Base-by-base conservation (phyloP, 1,140 invertebrate species). In the Eumeta japonica region DNA sequence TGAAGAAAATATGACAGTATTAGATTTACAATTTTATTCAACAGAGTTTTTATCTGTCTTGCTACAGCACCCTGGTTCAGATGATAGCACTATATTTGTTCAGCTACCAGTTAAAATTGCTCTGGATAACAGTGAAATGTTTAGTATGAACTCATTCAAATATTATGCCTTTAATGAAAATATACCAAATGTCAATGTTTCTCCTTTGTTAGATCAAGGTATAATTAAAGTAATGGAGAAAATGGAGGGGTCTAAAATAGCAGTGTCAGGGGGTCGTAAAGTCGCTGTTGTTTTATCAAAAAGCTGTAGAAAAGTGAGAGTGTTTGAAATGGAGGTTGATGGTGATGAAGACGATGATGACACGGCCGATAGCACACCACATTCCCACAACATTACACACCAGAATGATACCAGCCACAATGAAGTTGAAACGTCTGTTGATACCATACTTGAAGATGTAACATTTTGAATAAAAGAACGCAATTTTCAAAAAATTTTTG, bases 281-380 rank as follows among this genome's bases (percentile, higher is more conserved):
- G 90, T 96, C 14, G 86, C 90, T 7, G 89, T 92, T 29, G 82
- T 96, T 37, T 68, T 95, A 9, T 88, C 88, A 11, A 85, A 89
- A 52, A 89, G 82, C 48, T 76, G 78, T 41, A 80, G 88, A 36
- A 90, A 91, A 62, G 86, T 96, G 28, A 78, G 89, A 41, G 77
- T 95, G 19, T 89, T 91, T 55, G 91, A 96, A 63, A 94, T 94
- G 83, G 93, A 96, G 76, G 87, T 85, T 0, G 90, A 93, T 55
- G 89, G 89, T 3, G 93, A 95, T 46, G 92, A 93, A 46, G 87
- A 92, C 17, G 88, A 91, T 34, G 85, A 88, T 28, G 87, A 81
- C 44, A 79, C 78, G 13, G 43, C 75, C 7, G 73, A 77, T 27
- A 60, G 61, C 10, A 77, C 71, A 9, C 59, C 70, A 24, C 62